Percentiles rank a stretch among this genome's conserved stretches.
These are phyloP conservation scores for Hycleus cichorii DNA, from an alignment of 1,140 invertebrate species.

Conservation along the genomic window DNA sequence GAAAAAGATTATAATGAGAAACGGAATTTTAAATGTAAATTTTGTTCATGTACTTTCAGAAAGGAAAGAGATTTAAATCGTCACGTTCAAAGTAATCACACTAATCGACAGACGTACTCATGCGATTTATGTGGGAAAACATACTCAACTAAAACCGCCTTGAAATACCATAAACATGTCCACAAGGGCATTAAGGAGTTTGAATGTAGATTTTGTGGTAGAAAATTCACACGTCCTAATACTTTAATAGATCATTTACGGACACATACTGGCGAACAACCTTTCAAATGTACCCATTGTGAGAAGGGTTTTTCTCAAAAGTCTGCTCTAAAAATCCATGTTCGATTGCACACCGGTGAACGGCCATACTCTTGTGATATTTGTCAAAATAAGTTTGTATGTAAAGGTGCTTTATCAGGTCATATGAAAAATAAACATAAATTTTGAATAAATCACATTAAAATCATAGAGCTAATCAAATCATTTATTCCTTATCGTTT, in stretches of 20 bases:
- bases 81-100: conserved; percentile 17
- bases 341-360: conserved; percentile 52
- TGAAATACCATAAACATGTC: conserved; percentile 29
- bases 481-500: no score
- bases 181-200: conserved; percentile 34
- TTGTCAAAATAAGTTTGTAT: conserved; percentile 64
- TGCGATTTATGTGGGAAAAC: conserved; percentile 32
- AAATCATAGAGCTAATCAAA: no score
- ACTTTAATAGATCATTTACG: conserved; percentile 62
- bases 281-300: conserved; percentile 63
- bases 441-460: background rate
- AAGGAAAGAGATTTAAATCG: conserved; percentile 27
- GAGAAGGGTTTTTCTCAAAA: conserved; percentile 48
- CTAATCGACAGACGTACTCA: conserved; percentile 23
- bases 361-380: conserved; percentile 53
- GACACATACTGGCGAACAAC: conserved; percentile 68
- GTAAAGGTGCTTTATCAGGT: conserved; percentile 21
- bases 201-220: conserved; percentile 31
- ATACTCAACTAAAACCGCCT: conserved; percentile 25
- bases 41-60: conserved; percentile 10
- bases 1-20: no score
- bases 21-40: no score
- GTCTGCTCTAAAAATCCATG: conserved; percentile 35
- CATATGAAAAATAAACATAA: conserved; percentile 26
- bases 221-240: conserved; percentile 24